A percentile compares a stretch with the other conserved stretches of the same genome.
These are phyloP conservation scores for Mamestra brassicae DNA, from an alignment of 2,888 invertebrate genomes.

Conservation along the genomic window DNA sequence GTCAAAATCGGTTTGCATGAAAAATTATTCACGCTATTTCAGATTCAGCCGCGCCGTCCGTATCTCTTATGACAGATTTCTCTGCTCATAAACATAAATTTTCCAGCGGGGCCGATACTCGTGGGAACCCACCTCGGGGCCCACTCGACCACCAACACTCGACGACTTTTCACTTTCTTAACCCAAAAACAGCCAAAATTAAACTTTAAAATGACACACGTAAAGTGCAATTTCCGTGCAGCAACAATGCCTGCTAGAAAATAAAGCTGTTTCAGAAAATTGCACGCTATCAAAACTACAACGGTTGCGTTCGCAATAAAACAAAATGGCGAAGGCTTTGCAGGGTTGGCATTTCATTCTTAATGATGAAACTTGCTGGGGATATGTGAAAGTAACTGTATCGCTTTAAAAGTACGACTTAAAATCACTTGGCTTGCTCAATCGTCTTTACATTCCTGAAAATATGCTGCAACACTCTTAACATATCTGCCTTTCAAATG, in stretches of 20 bases:
- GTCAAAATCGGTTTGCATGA: constrained; percentile 74
- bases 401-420: not conserved
- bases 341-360: constrained; percentile 61
- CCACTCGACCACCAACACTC: constrained; percentile 87
- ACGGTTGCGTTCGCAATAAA: constrained; percentile 83
- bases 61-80: constrained; percentile 90
- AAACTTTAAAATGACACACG: constrained; percentile 63
- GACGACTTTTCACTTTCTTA: constrained; percentile 88
- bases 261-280: constrained; percentile 85
- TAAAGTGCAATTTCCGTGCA: constrained; percentile 64
- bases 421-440: not conserved
- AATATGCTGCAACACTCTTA: constrained; percentile 8
- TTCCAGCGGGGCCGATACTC: constrained; percentile 87
- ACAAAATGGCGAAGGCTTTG: constrained; percentile 78
- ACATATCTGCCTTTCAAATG: constrained; percentile 35
- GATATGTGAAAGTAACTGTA: not conserved
- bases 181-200: constrained; percentile 64
- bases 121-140: constrained; percentile 88
- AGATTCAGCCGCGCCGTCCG: constrained; percentile 85
- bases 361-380: constrained; percentile 2
- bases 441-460: constrained; percentile 9
- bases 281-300: constrained; percentile 71
- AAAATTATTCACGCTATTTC: constrained; percentile 89
- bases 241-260: constrained; percentile 75
- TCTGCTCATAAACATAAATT: constrained; percentile 90